Evolutionary conservation across 2,888 invertebrate genomes (phyloP).

Genomic region (Cotesia congregata): DNA sequence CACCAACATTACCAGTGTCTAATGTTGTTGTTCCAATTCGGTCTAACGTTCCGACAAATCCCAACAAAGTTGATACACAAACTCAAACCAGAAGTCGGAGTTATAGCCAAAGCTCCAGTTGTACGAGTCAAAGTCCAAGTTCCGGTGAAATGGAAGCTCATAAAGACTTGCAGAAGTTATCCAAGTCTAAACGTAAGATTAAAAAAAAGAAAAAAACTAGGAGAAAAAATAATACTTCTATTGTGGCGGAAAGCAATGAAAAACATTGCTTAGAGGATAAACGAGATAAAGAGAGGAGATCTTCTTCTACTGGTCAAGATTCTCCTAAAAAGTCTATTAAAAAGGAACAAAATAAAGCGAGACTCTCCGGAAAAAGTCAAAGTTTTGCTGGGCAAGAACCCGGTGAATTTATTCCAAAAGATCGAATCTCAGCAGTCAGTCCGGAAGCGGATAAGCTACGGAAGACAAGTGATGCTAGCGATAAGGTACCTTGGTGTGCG

Average conservation of each 20-base stretch:
- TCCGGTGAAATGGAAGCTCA: slow-evolving; percentile 53
- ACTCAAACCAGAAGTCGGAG: slow-evolving; percentile 34
- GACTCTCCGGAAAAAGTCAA: slow-evolving; percentile 30
- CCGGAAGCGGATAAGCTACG: slow-evolving; percentile 71
- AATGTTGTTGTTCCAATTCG: slow-evolving; percentile 34
- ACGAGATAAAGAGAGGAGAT: slow-evolving; percentile 59
- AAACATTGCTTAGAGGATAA: slow-evolving; percentile 56
- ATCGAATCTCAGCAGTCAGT: slow-evolving; percentile 77
- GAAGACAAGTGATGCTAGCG: slow-evolving; percentile 78
- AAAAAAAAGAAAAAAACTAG: slow-evolving; percentile 41
- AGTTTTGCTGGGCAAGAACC: slow-evolving; percentile 44
- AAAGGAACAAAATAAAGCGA: slow-evolving; percentile 26
- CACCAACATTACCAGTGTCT: background rate
- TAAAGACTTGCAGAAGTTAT: slow-evolving; percentile 44
- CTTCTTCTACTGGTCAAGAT: slow-evolving; percentile 70
- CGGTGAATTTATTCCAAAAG: slow-evolving; percentile 71
- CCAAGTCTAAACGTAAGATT: slow-evolving; percentile 40
- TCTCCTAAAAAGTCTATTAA: slow-evolving; percentile 66
- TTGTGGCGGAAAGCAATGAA: slow-evolving; percentile 1
- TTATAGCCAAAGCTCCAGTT: slow-evolving; percentile 30
- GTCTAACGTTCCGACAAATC: slow-evolving; percentile 32
- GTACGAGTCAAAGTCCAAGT: slow-evolving; percentile 21
- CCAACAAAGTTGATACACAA: slow-evolving; percentile 33
- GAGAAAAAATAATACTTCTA: slow-evolving; percentile 4
- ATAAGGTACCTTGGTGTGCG: slow-evolving; percentile 86